Evolutionary conservation across 2,888 invertebrate genomes (phyloP), one percentile per base, ranked within the genome.

Genomic region (Oasisia sp.): DNA sequence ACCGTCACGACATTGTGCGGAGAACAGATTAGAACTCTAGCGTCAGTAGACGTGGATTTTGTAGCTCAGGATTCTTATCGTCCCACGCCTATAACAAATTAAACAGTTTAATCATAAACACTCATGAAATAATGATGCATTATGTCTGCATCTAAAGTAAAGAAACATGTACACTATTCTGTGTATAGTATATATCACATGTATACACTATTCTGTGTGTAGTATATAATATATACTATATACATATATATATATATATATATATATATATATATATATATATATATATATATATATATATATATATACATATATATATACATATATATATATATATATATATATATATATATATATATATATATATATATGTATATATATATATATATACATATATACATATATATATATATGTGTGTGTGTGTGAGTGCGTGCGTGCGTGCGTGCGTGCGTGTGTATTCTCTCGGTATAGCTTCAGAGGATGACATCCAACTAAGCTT

Each of bases 341-440:
- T 90, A 91, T 91, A 92, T 90, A 92, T 92, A 92, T 45, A 91
- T 91, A 92, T 56, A 92, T 38, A 92, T 45, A 91, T n/a, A 91
- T 38, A 50, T 91, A 91, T 89, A 50, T 90, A 32, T 50, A 38
- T 91, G 38, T 56, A 89, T 91, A 91, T 56, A 91, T 91, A 92
- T 90, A 91, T 91, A 92, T 90, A 92, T 92, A 92, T 45, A 91
- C 74, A 92, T 56, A 92, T 38, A 92, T 45, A 91, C 74, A 92
- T 56, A 92, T 89, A 91, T 90, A 92, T 92, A 92, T 90, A 91
- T 92, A 92, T 90, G 91, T 92, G 91, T 89, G 74, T 91, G 91
- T 90, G 74, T 92, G 91, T 90, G 74, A 91, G 91, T 90, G 74
- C 74, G 74, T 90, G 91, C 91, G 38, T 45, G 91, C 91, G 9